Base-by-base conservation (phyloP, 2,797 vertebrate species). In the Thamnophis elegans region DNA sequence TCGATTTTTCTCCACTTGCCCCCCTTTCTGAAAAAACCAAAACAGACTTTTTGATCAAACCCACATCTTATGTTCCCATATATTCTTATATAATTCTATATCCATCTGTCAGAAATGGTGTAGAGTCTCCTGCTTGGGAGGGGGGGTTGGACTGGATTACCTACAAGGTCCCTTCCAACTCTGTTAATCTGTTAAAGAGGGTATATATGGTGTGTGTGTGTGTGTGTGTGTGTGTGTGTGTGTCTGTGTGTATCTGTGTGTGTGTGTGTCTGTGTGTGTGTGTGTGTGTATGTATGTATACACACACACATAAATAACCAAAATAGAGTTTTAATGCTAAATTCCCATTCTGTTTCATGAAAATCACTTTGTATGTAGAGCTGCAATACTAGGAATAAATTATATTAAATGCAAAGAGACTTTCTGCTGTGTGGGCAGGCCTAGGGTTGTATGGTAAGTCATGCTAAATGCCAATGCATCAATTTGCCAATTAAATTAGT, bases 1-100 rank as follows among this genome's bases (percentile, higher is more conserved):
- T 91, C 85, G 3, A 7, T 86, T 92, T 89, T 95, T 95, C 95
- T 94, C 89, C 92, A 90, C 16, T 60, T 26, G 88, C 20, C 62
- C 82, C 36, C 25, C n/a, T 10, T 32, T 60, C 54, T 82, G 65
- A 90, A 55, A 62, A 90, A 78, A 62, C 4, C 7, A 88, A 42
- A 42, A 88, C 13, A 73, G 20, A 1, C 28, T 88, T 87, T 78
- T 28, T 90, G 8, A 18, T 13, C 73, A 92, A 68, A 89, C 28
- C 28, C 42, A 60, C 25, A 60, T 42, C 36, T 59, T 16, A 36
- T 7, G 9, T 88, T 36, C 55, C 36, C 26, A 91, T 73, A 73
- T 58, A 65, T 26, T 59, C 6, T 22, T 56, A 36, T 88, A 88
- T 22, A 51, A 26, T 14, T 55, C 13, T 85, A 53, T 53, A 26